Percentiles rank a stretch among this genome's conserved stretches.
Evolutionary conservation across 64 coral and sea anemone species (phyloP).

Genomic region (Platygyra sinensis): DNA sequence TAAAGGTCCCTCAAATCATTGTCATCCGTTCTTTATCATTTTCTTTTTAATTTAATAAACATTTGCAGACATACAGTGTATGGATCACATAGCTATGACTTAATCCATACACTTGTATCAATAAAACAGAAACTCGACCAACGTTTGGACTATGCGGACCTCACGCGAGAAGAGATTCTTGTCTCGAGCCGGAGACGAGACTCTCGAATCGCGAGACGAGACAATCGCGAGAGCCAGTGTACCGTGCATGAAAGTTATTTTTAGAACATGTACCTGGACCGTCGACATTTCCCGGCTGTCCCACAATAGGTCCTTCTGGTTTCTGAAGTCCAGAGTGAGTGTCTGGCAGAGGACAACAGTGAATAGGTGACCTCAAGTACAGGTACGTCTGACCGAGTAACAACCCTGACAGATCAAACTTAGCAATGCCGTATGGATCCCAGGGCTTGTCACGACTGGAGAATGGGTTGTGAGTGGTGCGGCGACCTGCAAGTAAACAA

Average conservation of each 20-base stretch:
- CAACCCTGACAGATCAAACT: conserved; percentile 85
- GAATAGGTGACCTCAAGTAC: conserved; percentile 80
- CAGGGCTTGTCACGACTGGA: conserved; percentile 76
- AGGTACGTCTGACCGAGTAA: conserved; percentile 83
- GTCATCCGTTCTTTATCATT: too few species aligned
- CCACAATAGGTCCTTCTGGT: conserved; percentile 78
- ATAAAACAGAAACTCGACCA: too few species aligned
- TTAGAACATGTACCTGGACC: conserved; percentile 66
- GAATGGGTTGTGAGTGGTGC: conserved; percentile 97
- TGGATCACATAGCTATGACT: too few species aligned
- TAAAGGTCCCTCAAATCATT: too few species aligned
- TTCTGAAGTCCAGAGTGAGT: conserved; percentile 76
- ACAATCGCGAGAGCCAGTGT: too few species aligned
- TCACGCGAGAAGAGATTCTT: too few species aligned
- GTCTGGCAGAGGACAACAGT: conserved; percentile 81
- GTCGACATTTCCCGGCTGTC: conserved; percentile 84
- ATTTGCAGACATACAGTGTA: too few species aligned
- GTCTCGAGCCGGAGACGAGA: too few species aligned
- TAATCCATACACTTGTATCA: too few species aligned
- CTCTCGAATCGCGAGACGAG: too few species aligned
- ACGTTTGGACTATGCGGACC: too few species aligned
- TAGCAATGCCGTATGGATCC: conserved; percentile 94
- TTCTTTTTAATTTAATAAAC: too few species aligned
- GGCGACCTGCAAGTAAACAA: conserved; percentile 55
- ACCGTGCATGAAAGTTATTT: not conserved